A percentile compares a stretch with the other conserved stretches of the same genome.
These are phyloP conservation scores for Rhyacichthys aspro DNA, from an alignment of 2,797 vertebrate genomes.

Conservation along the genomic window DNA sequence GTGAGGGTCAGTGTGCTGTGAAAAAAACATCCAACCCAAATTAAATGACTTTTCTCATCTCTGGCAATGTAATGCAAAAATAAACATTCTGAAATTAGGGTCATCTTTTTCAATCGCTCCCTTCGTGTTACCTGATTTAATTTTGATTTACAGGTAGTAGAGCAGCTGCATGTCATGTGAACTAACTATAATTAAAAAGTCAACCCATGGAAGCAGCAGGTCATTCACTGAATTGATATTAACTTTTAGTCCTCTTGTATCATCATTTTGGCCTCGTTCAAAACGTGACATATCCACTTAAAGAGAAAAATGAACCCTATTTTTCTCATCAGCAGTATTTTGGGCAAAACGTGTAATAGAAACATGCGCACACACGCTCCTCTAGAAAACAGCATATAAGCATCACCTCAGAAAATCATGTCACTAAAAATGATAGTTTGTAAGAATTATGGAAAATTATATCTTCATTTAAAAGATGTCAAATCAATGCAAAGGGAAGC, in stretches of 20 bases:
- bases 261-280: conserved; percentile 81
- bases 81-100: conserved; percentile 70
- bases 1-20: conserved; percentile 33
- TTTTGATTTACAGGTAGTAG: conserved; percentile 76
- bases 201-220: conserved; percentile 63
- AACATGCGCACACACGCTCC: background rate
- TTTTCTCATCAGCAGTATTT: conserved; percentile 71
- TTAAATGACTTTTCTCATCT: conserved; percentile 65
- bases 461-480: conserved; percentile 33
- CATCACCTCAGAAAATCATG: conserved; percentile 2
- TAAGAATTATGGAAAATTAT: conserved; percentile 36
- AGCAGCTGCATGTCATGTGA: conserved; percentile 64
- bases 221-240: conserved; percentile 80
- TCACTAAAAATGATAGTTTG: conserved; percentile 31
- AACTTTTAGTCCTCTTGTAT: conserved; percentile 76
- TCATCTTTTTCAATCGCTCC: conserved; percentile 79
- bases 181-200: conserved; percentile 77
- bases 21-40: conserved; percentile 45
- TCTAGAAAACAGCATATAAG: conserved; percentile 2
- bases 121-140: conserved; percentile 67
- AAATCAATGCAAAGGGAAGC: conserved; percentile 59
- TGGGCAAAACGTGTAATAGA: conserved; percentile 46
- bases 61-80: conserved; percentile 68
- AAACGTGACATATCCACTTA: conserved; percentile 81
- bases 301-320: conserved; percentile 76